Evolutionary conservation across 1,140 invertebrate genomes (phyloP).

Genomic region (Drosophila ananassae): DNA sequence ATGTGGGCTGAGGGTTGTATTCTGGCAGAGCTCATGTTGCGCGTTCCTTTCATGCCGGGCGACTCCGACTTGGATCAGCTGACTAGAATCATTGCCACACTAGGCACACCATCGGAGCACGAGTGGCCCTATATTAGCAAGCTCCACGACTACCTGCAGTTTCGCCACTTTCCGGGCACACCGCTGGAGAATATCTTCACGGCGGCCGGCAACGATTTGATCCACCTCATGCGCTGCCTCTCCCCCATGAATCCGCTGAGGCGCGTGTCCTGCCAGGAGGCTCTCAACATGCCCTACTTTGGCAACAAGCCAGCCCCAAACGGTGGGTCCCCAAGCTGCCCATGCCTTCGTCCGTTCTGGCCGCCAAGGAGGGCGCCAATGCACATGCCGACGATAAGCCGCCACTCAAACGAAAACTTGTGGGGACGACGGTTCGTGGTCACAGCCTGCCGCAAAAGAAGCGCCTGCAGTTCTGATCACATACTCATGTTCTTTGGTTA

Average conservation of each 20-base stretch:
- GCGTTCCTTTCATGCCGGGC: conserved; percentile 97
- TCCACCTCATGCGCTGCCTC: conserved; percentile 92
- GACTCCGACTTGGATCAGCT: conserved; percentile 99
- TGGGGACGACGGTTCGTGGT: conserved; percentile 65
- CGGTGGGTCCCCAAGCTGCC: conserved; percentile 92
- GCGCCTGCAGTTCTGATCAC: conserved; percentile 60
- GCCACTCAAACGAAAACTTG: conserved; percentile 53
- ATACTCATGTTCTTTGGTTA: neutral
- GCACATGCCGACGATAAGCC: conserved; percentile 44
- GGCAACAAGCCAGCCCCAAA: conserved; percentile 95
- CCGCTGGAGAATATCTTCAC: conserved; percentile 97
- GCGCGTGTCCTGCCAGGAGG: conserved; percentile 92
- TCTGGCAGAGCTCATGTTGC: conserved; percentile 95
- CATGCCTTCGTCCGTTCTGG: conserved; percentile 86
- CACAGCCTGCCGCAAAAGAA: conserved; percentile 63
- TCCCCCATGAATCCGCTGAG: conserved; percentile 94
- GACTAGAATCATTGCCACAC: conserved; percentile 95
- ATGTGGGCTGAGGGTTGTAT: conserved; percentile 99
- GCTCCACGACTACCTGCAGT: conserved; percentile 96
- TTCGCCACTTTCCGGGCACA: conserved; percentile 93
- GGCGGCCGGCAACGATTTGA: conserved; percentile 96
- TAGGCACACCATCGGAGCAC: conserved; percentile 96
- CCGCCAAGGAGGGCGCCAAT: conserved; percentile 71
- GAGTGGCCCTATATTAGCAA: conserved; percentile 95
- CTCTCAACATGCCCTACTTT: conserved; percentile 93